Evolutionary conservation across 2,113 vertebrate species (phyloP), one percentile per base, ranked within the genome.

Genomic region (Atherinomorus stipes): DNA sequence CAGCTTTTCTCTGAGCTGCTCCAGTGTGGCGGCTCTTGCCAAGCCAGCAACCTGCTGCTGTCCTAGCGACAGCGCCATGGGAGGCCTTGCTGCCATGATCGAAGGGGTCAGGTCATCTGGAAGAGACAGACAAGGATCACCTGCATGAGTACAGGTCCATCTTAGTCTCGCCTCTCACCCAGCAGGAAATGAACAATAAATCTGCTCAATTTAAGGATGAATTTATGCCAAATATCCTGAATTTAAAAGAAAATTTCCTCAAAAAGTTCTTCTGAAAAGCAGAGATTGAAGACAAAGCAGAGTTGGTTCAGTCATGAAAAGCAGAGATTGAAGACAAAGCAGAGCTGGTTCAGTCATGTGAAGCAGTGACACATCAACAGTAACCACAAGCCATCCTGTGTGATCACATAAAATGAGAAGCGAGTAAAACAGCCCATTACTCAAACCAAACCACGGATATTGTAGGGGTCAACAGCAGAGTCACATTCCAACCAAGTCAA

Each of bases 1-100:
- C 68, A 99, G 95, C 65, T 97, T 95, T 81, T 98, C 98, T 49
- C 96, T 84, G 71, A 99, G 93, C 91, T 98, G 97, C 82, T 99
- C 98, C 87, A 99, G 86, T 0, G 96, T 94, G 73, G 95, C 94
- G 0, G 96, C 93, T 65, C 96, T 93, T 0, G 95, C 90, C 13
- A 95, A 88, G 47, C 93, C 91, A 0, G 88, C 88, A 12, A 94
- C 91, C 90, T 96, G 97, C 71, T 96, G 97, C 51, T 94, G 92
- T 0, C 93, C 95, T 81, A 98, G 79, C 16, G 88, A 57, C 85
- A 95, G 81, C 0, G 96, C 93, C 90, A 97, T 88, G 3, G 95
- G 91, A 9, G 96, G 85, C 25, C 95, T 93, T 40, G 91, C 93
- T 64, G 95, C 93, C 92, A 97, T 85, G 28, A 96, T 82, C 59